These are phyloP conservation scores for Acanthurus tractus DNA, from an alignment of 2,797 vertebrate species.

Conservation along the genomic window DNA sequence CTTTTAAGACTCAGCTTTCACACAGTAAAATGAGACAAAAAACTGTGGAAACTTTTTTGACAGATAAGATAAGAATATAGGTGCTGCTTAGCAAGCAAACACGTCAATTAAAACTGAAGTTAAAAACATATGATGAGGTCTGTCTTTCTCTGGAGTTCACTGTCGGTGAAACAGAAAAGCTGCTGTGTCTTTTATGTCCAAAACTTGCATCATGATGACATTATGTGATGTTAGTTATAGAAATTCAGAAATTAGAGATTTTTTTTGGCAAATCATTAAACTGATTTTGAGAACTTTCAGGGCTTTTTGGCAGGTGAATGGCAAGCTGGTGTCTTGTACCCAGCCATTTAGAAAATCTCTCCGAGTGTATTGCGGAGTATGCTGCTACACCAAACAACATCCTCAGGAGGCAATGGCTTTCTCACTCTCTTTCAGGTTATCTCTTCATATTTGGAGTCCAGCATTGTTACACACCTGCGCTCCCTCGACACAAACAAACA, in stretches of 20 bases:
- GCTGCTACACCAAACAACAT: neutral
- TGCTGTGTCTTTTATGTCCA: neutral
- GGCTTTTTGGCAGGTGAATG: neutral
- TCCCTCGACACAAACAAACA: conserved; percentile 21
- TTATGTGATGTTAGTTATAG: neutral
- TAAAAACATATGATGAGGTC: conserved; percentile 12
- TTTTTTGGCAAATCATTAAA: neutral
- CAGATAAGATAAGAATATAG: conserved; percentile 27
- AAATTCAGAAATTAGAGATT: neutral
- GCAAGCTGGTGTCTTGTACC: no score
- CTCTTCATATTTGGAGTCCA: conserved; percentile 21
- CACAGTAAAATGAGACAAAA: conserved; percentile 17
- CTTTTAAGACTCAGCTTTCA: conserved; percentile 21
- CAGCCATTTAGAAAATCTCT: no score
- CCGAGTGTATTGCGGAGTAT: neutral
- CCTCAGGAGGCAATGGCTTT: neutral
- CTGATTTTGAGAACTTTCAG: neutral
- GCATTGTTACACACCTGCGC: conserved; percentile 24
- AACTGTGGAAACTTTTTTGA: conserved; percentile 27
- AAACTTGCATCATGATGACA: neutral
- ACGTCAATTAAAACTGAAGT: conserved; percentile 37
- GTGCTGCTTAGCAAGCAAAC: conserved; percentile 23
- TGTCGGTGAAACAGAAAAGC: neutral
- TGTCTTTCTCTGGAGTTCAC: neutral
- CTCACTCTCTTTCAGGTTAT: conserved; percentile 4